Conservation (phyloP, 2,113 vertebrate species). For the Oriolus oriolus region DNA sequence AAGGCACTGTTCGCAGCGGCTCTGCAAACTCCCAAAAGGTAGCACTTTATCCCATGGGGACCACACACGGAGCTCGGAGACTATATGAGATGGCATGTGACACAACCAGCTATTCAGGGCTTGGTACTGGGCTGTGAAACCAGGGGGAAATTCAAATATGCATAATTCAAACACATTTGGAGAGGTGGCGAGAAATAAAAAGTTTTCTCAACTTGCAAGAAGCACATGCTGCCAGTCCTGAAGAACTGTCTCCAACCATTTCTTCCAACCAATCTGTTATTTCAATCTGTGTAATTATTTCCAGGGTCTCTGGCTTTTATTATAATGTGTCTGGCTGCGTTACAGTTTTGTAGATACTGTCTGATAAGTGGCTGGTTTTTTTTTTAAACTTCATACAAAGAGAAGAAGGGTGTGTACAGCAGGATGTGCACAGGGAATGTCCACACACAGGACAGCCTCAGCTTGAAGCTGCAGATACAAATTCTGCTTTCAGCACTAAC, state of each 20-base stretch:
- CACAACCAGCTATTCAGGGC: constrained; percentile 62
- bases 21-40: constrained; percentile 42
- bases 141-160: constrained; percentile 56
- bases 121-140: constrained; percentile 53
- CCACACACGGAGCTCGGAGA: constrained; percentile 27
- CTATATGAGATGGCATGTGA: constrained; percentile 47
- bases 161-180: constrained; percentile 52
- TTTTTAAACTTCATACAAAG: not conserved
- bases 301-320: constrained; percentile 62
- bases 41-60: constrained; percentile 52
- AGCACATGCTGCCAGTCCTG: constrained; percentile 15
- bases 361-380: not conserved
- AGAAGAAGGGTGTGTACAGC: not conserved
- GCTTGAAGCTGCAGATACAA: not conserved
- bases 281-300: constrained; percentile 64
- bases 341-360: constrained; percentile 17
- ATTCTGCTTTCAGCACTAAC: not conserved
- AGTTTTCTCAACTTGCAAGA: not conserved
- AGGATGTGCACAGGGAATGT: not conserved
- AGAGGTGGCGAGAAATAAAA: not conserved
- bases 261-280: constrained; percentile 59
- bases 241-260: constrained; percentile 36
- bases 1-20: constrained; percentile 40
- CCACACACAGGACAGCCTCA: not conserved
- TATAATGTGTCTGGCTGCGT: constrained; percentile 5